These are phyloP conservation scores for Gymnosoma rotundatum DNA, from an alignment of 2,888 invertebrate species.

Conservation along the genomic window DNA sequence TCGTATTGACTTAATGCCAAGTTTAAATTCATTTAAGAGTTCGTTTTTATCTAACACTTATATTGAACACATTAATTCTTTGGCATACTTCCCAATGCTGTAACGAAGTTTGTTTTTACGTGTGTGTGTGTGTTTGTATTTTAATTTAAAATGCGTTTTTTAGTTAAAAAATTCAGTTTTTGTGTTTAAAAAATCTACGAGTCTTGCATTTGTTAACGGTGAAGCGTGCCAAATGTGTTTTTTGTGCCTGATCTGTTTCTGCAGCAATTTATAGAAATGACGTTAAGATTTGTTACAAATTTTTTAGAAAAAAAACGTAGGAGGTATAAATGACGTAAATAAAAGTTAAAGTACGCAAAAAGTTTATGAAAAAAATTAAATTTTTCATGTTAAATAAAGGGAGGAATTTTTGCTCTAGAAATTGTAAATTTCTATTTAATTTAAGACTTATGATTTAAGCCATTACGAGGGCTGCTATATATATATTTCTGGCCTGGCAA, in stretches of 20 bases:
- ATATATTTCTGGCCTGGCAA: too few species aligned
- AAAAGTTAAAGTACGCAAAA: background rate
- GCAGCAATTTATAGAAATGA: constrained; percentile 26
- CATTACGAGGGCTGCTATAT: too few species aligned
- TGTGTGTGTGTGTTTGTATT: background rate
- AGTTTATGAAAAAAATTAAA: background rate
- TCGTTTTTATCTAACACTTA: background rate
- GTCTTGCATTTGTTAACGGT: constrained; percentile 65
- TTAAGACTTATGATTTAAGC: too few species aligned
- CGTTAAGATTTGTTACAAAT: constrained; percentile 35
- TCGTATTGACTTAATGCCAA: constrained; percentile 52
- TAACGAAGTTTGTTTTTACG: background rate
- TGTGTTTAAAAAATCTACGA: constrained; percentile 35
- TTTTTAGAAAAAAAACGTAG: constrained; percentile 15
- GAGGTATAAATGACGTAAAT: constrained; percentile 13
- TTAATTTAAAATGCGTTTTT: constrained; percentile 29
- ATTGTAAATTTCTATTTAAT: too few species aligned
- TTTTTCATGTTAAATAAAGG: too few species aligned
- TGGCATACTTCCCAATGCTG: constrained; percentile 58
- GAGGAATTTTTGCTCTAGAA: too few species aligned
- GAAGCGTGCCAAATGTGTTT: constrained; percentile 69
- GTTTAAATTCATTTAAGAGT: constrained; percentile 14
- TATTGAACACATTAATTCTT: constrained; percentile 34
- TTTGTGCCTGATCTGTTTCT: constrained; percentile 44
- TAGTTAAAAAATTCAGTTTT: background rate